phyloP scores from a whole-genome alignment of 2,113 vertebrate species.

The Hystrix brachyura region DNA sequence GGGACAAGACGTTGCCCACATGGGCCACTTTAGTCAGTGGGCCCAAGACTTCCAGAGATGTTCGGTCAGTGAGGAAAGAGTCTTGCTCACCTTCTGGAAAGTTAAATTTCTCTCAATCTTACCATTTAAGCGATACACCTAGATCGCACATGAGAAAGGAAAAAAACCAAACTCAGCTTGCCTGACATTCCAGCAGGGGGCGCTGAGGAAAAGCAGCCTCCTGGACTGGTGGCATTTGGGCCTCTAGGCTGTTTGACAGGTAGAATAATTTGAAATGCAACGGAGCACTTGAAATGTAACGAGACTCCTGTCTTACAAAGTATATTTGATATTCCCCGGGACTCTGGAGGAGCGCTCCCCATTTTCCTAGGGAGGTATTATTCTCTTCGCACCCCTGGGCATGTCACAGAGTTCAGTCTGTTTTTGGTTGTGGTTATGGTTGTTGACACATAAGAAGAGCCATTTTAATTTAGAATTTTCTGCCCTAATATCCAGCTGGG shows the following conservation, averaged over 20 bases:
- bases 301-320: conserved; percentile 63
- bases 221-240: not conserved
- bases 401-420: conserved; percentile 40
- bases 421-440: conserved; percentile 22
- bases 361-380: conserved; percentile 48
- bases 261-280: conserved; percentile 44
- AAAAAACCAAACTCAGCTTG: not conserved
- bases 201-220: not conserved
- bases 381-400: conserved; percentile 11
- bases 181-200: not conserved
- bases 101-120: not conserved
- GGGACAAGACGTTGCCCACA: not conserved
- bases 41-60: not conserved
- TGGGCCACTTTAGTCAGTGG: not conserved
- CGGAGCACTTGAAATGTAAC: conserved; percentile 52
- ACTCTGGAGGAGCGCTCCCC: not conserved
- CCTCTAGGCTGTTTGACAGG: not conserved
- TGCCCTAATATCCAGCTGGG: not conserved
- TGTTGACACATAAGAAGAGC: conserved; percentile 26
- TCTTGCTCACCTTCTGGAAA: not conserved
- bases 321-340: conserved; percentile 41
- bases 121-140: not conserved
- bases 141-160: rapidly evolving
- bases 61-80: not conserved
- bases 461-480: conserved; percentile 59